Evolutionary conservation across 2,113 vertebrate genomes (phyloP).

Genomic region (Phylloscopus whistleri): DNA sequence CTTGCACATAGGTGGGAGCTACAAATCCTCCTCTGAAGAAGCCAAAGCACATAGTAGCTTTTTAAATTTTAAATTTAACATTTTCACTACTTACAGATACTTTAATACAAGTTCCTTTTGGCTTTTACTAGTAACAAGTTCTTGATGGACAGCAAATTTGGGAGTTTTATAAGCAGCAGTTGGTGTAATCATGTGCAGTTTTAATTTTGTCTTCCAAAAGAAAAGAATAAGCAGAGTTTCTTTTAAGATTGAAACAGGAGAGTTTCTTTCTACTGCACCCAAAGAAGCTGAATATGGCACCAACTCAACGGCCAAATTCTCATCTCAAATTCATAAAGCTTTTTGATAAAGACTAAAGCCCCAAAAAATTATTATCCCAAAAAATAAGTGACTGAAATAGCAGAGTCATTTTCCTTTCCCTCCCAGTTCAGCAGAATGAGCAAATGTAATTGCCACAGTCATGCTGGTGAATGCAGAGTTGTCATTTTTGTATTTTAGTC

Average conservation of each 20-base stretch:
- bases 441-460: neutral
- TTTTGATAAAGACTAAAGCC: neutral
- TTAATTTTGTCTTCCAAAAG: neutral
- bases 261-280: neutral
- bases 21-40: neutral
- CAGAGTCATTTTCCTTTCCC: neutral
- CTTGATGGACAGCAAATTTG: neutral
- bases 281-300: neutral
- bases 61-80: neutral
- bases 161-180: neutral
- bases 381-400: neutral
- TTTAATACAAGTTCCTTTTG: neutral
- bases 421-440: neutral
- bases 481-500: neutral
- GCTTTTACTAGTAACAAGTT: neutral
- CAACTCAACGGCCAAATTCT: neutral
- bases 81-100: accelerated
- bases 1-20: neutral
- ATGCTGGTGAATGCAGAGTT: neutral
- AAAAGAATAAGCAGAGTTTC: neutral
- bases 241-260: neutral
- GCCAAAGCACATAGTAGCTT: neutral
- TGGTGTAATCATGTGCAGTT: neutral
- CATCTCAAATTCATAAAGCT: neutral
- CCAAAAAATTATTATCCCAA: neutral